These are phyloP conservation scores for Natrix natrix DNA, from an alignment of 2,797 vertebrate genomes.

Conservation along the genomic window DNA sequence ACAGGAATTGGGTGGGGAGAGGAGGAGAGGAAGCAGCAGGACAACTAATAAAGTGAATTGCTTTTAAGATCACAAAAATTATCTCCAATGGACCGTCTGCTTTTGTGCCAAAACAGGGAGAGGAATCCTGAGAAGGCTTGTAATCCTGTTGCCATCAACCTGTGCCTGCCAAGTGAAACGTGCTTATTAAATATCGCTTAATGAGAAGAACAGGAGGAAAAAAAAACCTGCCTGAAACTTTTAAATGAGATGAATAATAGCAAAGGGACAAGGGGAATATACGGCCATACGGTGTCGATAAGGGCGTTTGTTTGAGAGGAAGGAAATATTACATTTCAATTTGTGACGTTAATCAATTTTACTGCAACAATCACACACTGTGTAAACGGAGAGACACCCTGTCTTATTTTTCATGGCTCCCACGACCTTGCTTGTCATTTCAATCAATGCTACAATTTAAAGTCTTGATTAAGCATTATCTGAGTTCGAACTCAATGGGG, in stretches of 20 bases:
- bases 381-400: background rate
- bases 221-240: background rate
- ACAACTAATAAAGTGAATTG: background rate
- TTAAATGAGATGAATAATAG: constrained; percentile 13
- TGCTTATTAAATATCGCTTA: constrained; percentile 32
- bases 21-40: background rate
- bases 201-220: constrained; percentile 27
- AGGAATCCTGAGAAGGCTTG: constrained; percentile 1
- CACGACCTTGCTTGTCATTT: background rate
- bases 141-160: constrained; percentile 29
- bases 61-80: constrained; percentile 36
- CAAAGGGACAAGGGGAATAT: background rate
- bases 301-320: constrained; percentile 15
- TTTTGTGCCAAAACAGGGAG: constrained; percentile 28
- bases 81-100: background rate
- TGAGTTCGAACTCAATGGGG: background rate
- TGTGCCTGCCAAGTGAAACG: constrained; percentile 25
- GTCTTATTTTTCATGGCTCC: background rate
- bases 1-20: background rate
- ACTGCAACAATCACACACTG: background rate
- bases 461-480: background rate
- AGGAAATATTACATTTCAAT: background rate
- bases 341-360: constrained; percentile 15
- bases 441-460: constrained; percentile 28
- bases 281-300: constrained; percentile 10